phyloP scores from a whole-genome alignment of 2,113 vertebrate species.

The Diphyllodes magnificus region DNA sequence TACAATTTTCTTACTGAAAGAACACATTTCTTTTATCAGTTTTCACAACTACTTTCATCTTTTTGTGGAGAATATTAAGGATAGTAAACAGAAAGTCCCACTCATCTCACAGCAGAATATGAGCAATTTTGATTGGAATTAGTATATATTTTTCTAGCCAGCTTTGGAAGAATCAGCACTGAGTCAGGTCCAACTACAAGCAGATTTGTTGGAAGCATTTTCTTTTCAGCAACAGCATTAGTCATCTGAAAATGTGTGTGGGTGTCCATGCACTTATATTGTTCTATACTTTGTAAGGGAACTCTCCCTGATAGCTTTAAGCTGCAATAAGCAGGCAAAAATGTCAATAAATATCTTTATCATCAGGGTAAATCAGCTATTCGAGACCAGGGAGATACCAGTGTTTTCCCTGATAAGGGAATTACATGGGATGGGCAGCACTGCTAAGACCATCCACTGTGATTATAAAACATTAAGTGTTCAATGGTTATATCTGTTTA shows the following conservation, averaged over 20 bases:
- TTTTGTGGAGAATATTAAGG: background rate
- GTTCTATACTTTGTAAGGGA: background rate
- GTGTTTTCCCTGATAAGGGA: background rate
- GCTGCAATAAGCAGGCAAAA: background rate
- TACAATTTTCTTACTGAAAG: background rate
- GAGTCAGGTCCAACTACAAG: background rate
- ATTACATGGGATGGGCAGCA: background rate
- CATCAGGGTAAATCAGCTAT: background rate
- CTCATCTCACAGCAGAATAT: background rate
- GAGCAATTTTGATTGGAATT: background rate
- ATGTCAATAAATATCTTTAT: background rate
- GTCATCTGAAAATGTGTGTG: background rate
- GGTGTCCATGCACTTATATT: background rate
- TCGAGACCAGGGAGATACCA: background rate
- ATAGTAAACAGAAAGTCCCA: background rate
- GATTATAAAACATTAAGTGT: background rate
- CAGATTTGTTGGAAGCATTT: constrained; percentile 5
- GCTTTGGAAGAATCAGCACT: background rate
- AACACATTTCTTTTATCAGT: background rate
- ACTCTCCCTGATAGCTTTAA: background rate
- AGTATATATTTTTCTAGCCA: background rate
- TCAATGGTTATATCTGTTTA: background rate
- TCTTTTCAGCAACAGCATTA: background rate
- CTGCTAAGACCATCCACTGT: background rate
- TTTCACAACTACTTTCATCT: background rate